Percentiles rank a stretch among this genome's conserved stretches.
Conservation (phyloP, 2,797 vertebrate species). For the Pseudochirops corinnae region DNA sequence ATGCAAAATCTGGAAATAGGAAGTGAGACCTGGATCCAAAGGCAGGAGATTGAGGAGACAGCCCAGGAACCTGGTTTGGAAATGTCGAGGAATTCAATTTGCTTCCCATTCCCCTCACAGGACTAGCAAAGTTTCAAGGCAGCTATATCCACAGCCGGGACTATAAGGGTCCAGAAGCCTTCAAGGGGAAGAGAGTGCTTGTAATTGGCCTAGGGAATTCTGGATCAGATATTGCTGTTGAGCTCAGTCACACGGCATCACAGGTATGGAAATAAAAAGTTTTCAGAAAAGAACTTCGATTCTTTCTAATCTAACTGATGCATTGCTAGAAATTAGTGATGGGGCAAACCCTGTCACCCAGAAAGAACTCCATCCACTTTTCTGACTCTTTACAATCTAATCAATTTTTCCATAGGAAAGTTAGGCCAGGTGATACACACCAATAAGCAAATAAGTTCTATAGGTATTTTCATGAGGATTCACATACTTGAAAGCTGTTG, state of each 20-base stretch:
- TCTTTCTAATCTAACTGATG: background rate
- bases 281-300: background rate
- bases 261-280: slow-evolving; percentile 81
- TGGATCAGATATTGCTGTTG: slow-evolving; percentile 90
- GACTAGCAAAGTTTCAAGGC: slow-evolving; percentile 88
- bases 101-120: slow-evolving; percentile 77
- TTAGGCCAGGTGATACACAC: background rate
- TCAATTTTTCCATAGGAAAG: background rate
- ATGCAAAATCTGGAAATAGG: background rate
- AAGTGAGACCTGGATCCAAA: background rate
- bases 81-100: background rate
- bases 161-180: slow-evolving; percentile 88
- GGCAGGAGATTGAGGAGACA: background rate
- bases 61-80: background rate
- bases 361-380: background rate
- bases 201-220: slow-evolving; percentile 91
- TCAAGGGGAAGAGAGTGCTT: slow-evolving; percentile 89
- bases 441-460: background rate
- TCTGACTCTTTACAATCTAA: background rate
- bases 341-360: background rate
- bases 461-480: background rate
- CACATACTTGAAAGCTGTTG: background rate
- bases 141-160: slow-evolving; percentile 88
- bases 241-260: slow-evolving; percentile 88
- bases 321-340: background rate